These are phyloP conservation scores for Agapostemon virescens DNA, from an alignment of 2,888 invertebrate genomes.

Conservation along the genomic window DNA sequence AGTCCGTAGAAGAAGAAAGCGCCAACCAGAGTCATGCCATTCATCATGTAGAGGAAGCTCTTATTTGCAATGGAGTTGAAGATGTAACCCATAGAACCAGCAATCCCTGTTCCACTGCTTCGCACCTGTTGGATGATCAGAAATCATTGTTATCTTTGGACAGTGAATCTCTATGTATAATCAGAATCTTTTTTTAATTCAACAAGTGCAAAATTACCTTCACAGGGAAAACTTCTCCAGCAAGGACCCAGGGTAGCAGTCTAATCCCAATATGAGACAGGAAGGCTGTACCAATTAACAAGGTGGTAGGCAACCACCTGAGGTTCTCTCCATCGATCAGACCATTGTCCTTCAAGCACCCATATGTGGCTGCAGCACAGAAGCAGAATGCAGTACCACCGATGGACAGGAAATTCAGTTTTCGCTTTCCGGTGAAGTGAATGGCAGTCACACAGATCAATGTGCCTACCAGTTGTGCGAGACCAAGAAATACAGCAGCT, in stretches of 20 bases:
- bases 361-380: constrained; percentile 83
- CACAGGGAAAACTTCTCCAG: constrained; percentile 85
- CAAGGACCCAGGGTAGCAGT: constrained; percentile 89
- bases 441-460: constrained; percentile 85
- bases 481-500: constrained; percentile 87
- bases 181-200: background rate
- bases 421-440: constrained; percentile 88
- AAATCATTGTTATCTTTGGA: background rate
- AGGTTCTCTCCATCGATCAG: constrained; percentile 59
- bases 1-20: constrained; percentile 87
- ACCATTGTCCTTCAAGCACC: constrained; percentile 71
- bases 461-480: constrained; percentile 86
- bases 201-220: constrained; percentile 58
- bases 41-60: constrained; percentile 86
- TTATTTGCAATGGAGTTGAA: constrained; percentile 90
- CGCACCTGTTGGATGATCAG: constrained; percentile 81
- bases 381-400: constrained; percentile 86
- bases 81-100: constrained; percentile 88
- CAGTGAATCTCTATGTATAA: background rate
- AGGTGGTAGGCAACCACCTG: constrained; percentile 86
- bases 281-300: constrained; percentile 86
- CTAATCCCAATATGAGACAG: constrained; percentile 87
- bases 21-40: constrained; percentile 85
- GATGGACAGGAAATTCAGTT: constrained; percentile 86
- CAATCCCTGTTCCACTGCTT: constrained; percentile 87